Evolutionary conservation across 1,140 invertebrate genomes (phyloP), one percentile per base, ranked within the genome.

Genomic region (Parapsyche elsis): DNA sequence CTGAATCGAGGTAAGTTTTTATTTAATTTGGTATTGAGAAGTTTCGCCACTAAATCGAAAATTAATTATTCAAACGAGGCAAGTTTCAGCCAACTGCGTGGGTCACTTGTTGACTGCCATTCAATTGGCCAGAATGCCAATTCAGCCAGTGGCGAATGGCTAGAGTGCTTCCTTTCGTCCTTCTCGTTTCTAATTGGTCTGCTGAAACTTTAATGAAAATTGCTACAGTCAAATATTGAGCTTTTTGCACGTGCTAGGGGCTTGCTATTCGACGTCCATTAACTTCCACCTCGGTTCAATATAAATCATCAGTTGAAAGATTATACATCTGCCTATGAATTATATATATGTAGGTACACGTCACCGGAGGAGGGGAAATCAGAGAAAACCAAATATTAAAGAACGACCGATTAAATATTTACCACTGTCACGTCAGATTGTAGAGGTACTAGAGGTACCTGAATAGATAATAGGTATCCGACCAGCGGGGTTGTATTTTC

Each of bases 11-110:
- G 5, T 16, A 19, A 61, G n/a, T 9, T 61, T 61, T 61, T 61
- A 61, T 61, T 61, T 61, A 61, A 61, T 61, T 61, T 21, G 57
- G n/a, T 21, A 61, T 61, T 21, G 57, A 21, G 57, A 61, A 61
- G 21, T 16, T 61, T 61, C 14, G 7, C 14, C 57, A 38, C 30
- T 38, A 21, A 61, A 19, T 61, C 57, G 9, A 21, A 61, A 61
- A 61, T 61, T 61, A 61, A 61, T 61, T 61, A 61, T 61, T 61
- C 57, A 61, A 61, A 19, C 9, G n/a, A 16, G 16, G 2, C 49
- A 19, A 53, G 7, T 53, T 16, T 14, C 49, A 53, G 12, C 30
- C 7, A 38, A 38, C 30, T 38, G 12, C 49, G 57, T 21, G 14
- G 16, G 57, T 38, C 57, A 61, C 57, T 61, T 61, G 57, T 61